A percentile compares a stretch with the other conserved stretches of the same genome.
phyloP scores from a whole-genome alignment of 2,888 invertebrate species.

The Spisula subtruncata region DNA sequence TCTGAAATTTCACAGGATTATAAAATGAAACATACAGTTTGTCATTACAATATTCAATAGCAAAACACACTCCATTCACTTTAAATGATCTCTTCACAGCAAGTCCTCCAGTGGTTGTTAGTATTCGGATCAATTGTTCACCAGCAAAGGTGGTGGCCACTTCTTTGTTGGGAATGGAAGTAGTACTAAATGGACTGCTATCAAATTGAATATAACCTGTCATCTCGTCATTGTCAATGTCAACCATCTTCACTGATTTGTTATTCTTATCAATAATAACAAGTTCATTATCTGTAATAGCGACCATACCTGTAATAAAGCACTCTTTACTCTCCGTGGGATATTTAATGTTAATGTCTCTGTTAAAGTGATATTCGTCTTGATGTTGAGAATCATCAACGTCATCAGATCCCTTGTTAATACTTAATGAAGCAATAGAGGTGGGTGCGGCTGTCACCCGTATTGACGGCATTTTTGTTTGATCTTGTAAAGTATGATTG shows the following conservation, averaged over 20 bases:
- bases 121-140: background rate
- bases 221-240: background rate
- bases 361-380: background rate
- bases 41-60: background rate
- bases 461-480: too few relatives aligned
- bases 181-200: background rate
- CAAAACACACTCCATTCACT: background rate
- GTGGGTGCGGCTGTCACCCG: too few relatives aligned
- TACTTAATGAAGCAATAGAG: background rate
- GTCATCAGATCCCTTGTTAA: background rate
- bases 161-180: background rate
- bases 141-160: background rate
- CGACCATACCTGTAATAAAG: background rate
- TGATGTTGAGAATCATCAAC: background rate
- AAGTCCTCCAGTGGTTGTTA: background rate
- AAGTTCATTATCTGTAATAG: background rate
- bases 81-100: background rate
- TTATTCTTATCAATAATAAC: background rate
- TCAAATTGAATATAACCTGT: background rate
- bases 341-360: background rate
- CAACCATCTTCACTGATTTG: background rate
- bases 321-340: background rate
- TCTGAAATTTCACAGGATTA: background rate
- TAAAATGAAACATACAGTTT: background rate
- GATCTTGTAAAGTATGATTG: background rate